phyloP scores from a whole-genome alignment of 2,113 vertebrate genomes.

The Diphyllodes magnificus region DNA sequence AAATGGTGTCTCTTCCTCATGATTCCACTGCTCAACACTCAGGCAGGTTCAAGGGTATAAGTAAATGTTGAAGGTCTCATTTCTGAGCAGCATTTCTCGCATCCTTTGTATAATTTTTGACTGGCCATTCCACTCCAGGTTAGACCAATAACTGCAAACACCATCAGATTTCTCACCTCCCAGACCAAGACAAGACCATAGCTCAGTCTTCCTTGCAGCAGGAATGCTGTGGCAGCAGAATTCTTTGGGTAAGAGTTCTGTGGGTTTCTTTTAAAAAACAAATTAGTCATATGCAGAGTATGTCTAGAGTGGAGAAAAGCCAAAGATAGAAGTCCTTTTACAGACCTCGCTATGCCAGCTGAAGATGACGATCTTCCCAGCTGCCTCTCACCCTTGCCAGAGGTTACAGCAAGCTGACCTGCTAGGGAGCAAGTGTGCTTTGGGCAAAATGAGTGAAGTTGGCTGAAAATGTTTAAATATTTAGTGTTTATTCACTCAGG shows the following conservation, averaged over 20 bases:
- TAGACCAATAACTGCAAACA: neutral
- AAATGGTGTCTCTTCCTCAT: neutral
- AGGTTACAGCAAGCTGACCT: conserved; percentile 26
- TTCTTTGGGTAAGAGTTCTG: neutral
- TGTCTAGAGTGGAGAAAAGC: conserved; percentile 17
- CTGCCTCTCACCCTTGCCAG: conserved; percentile 18
- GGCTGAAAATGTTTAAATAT: neutral
- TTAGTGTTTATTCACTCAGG: neutral
- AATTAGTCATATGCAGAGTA: conserved; percentile 39
- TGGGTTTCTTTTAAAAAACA: conserved; percentile 38
- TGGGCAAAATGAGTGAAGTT: neutral
- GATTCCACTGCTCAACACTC: neutral
- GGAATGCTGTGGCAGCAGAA: neutral
- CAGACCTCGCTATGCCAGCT: neutral
- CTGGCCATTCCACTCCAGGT: neutral
- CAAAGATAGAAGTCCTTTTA: conserved; percentile 29
- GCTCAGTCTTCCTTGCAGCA: neutral
- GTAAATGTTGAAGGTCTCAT: neutral
- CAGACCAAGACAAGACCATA: neutral
- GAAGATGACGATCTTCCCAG: conserved; percentile 39
- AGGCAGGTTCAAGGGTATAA: neutral
- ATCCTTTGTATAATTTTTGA: neutral
- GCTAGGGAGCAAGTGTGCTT: neutral
- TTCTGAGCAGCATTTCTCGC: neutral
- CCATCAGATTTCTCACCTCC: neutral